Base-by-base conservation (phyloP, 1,140 invertebrate species). In the Rhopalosiphum maidis region DNA sequence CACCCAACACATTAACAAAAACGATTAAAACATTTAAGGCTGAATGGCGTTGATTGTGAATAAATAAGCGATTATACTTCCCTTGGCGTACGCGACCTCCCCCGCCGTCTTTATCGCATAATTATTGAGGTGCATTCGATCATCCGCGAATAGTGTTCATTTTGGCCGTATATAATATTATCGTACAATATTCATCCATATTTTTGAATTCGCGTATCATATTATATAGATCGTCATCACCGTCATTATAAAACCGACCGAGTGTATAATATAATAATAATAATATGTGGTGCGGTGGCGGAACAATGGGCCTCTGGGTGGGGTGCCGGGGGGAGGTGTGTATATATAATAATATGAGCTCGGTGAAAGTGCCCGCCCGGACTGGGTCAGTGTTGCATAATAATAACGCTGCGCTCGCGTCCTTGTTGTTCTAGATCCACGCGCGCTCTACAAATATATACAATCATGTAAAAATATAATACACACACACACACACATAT, bases 301-400 rank as follows among this genome's bases (percentile, higher is more conserved):
- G 89, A 68, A 83, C 90, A 83, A 82, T 82, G 68, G 41, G 55
- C 15, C 23, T 68, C 54, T 77, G 41, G 91, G 77, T 8, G 35
- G 41, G 60, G 25, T 46, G 60, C 30, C 90, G 37, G 37, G 23
- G 91, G 15, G 23, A 21, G 7, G 68, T 43, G n/a, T 9, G n/a
- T 22, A 77, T 51, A 83, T 22, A 82, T 11, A 7, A 15, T 68
- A 68, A n/a, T 82, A 82, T 54, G n/a, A 30, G 35, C 91, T 15
- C 91, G 82, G 91, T 93, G 91, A 93, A 93, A 93, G 91, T 86
- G 91, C 46, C 35, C 87, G n/a, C 41, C 68, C 55, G 82, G 46
- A 93, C 82, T 93, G 91, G 91, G 91, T 93, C 91, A 93, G 91
- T 92, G 77, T 93, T 93, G 91, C 91, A 86, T 55, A 93, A 93